Conservation (phyloP, 2,797 vertebrate genomes). For the Halcyon smyrnensis region DNA sequence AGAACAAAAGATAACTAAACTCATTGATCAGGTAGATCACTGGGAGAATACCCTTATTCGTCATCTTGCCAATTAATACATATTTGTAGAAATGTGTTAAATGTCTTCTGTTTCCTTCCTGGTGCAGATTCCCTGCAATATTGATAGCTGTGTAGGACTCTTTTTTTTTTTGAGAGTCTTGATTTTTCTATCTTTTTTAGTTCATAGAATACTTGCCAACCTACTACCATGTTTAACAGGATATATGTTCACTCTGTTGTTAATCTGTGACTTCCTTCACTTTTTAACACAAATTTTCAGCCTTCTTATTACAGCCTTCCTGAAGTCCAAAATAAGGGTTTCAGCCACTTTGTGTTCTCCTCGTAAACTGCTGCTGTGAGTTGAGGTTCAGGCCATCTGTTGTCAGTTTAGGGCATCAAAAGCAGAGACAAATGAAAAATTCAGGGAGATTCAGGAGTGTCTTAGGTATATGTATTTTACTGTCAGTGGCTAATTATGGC, state of each 20-base stretch:
- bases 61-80: not conserved
- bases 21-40: not conserved
- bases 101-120: not conserved
- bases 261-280: not conserved
- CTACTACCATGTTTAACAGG: not conserved
- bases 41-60: not conserved
- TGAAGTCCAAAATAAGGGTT: not conserved
- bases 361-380: not conserved
- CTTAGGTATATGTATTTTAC: not conserved
- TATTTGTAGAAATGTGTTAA: not conserved
- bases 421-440: not conserved
- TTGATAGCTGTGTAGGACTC: not conserved
- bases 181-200: not conserved
- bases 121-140: not conserved
- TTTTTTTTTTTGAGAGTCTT: not conserved
- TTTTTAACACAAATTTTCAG: not conserved
- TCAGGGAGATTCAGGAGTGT: not conserved
- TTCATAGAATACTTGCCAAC: not conserved
- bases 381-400: slow-evolving; percentile 15
- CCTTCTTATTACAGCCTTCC: not conserved
- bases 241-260: not conserved
- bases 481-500: not conserved
- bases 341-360: not conserved
- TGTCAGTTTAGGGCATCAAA: not conserved
- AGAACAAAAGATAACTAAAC: not conserved